Evolutionary conservation across 2,113 vertebrate species (phyloP), one percentile per base, ranked within the genome.

Genomic region (Rhinoderma darwinii): DNA sequence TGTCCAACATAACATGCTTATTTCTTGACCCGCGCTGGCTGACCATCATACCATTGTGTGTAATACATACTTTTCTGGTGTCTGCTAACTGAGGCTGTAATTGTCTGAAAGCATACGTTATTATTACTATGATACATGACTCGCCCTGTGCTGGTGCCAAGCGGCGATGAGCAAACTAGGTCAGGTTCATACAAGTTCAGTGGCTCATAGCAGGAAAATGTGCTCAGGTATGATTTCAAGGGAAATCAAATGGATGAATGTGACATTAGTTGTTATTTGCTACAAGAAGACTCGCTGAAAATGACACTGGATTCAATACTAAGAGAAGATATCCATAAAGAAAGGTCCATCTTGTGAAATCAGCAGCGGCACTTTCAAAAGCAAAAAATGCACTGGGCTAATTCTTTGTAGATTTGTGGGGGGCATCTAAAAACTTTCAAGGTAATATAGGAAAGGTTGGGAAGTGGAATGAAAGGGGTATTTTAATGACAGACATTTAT

Each of bases 121-220:
- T 77, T 41, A 85, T 59, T 77, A 59, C 54, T 37, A 37, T 77
- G 70, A 84, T 61, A 84, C 72, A 84, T 63, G 72, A 30, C 35
- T 68, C n/a, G 25, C 14, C 83, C 72, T 56, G 54, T 35, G 72
- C 51, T 27, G 22, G 37, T 74, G 73, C 54, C 83, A 77, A 47
- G 54, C 41, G 41, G 30, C 73, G 77, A 25, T 20, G 66, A 43
- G 41, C 30, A 77, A 77, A 63, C 51, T 63, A 77, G 73, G 73
- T 77, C 83, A 85, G 73, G 83, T 85, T 85, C 73, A 76, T 77
- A 44, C 72, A 77, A 77, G 83, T 84, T 84, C 72, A 84, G n/a
- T n/a, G 17, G 27, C n/a, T 77, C 10, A 11, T 35, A n/a, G 75
- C 41, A 43, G 83, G 72, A 61, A 51, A 63, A 6, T 43, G 37